These are phyloP conservation scores for Cryptophagus acutangulus DNA, from an alignment of 2,888 invertebrate genomes.

Conservation along the genomic window DNA sequence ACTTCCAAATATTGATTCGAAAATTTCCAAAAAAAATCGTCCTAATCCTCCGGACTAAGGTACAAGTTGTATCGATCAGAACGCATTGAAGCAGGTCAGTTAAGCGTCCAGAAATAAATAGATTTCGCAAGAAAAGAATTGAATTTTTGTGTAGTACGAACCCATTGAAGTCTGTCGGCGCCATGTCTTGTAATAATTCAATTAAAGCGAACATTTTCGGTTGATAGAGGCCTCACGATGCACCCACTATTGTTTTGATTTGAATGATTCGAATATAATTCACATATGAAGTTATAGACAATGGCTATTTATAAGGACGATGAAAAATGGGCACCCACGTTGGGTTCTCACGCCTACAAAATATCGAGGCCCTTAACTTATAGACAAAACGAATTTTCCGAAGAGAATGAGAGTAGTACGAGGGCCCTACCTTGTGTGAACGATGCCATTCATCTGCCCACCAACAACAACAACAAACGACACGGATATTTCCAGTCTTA, in stretches of 20 bases:
- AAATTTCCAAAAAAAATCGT: too few relatives aligned
- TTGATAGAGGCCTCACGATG: too few relatives aligned
- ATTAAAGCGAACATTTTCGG: too few relatives aligned
- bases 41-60: too few relatives aligned
- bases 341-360: slow-evolving; percentile 8
- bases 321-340: neutral
- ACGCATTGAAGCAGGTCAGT: too few relatives aligned
- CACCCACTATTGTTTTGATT: slow-evolving; percentile 15
- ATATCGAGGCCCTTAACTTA: neutral
- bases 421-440: slow-evolving; percentile 1
- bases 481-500: slow-evolving; percentile 15
- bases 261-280: slow-evolving; percentile 17
- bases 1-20: too few relatives aligned
- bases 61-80: too few relatives aligned
- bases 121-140: neutral
- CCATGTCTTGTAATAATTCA: neutral
- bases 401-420: neutral
- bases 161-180: neutral
- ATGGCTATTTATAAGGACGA: slow-evolving; percentile 8
- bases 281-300: slow-evolving; percentile 18
- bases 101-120: too few relatives aligned
- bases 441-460: slow-evolving; percentile 5
- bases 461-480: slow-evolving; percentile 6
- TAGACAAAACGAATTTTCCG: slow-evolving; percentile 2
- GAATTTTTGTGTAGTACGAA: neutral